Evolutionary conservation across 2,797 vertebrate species (phyloP), one percentile per base, ranked within the genome.

Genomic region (Enteromius paludinosus): DNA sequence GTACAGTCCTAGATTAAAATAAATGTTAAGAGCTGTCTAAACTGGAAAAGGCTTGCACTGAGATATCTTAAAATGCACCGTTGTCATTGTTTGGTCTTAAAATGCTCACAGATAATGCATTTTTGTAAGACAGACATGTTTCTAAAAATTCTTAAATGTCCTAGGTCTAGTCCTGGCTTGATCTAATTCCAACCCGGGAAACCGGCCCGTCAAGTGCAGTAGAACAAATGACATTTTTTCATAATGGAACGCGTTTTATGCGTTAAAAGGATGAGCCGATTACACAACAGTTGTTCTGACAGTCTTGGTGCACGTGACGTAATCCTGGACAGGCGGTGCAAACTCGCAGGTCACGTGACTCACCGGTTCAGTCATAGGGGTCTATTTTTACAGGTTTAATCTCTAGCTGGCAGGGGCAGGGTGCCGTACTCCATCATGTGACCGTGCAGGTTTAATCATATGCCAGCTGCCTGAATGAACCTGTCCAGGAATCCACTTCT

Each of bases 361-460:
- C 9, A 14, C 25, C 47, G 38, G 15, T 69, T 83, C 38, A 18
- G 1, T 23, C 35, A 23, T 10, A 25, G 20, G 47, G 47, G 41
- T 30, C 73, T 82, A 82, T 83, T 83, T 83, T 47, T 69, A 59
- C 5, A 23, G 45, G 25, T 61, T 62, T 61, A 70, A 77, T 70
- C 73, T 70, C 71, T 75, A n/a, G 12, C 52, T 23, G 15, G 38
- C 64, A 23, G 12, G 45, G 49, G 11, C 79, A 41, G 30, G 23
- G 52, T 23, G 20, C 30, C 64, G 5, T 49, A 73, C 23, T 38
- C 10, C 56, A 71, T 45, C 79, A 73, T 52, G 79, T 81, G 79
- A 45, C 25, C 71, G 20, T 28, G 30, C 49, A 25, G 25, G 33
- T 45, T 79, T 43, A 64, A 49, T 73, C 68, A 73, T 43, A 47